phyloP scores from a whole-genome alignment of 2,113 vertebrate species.

The Cettia cetti region DNA sequence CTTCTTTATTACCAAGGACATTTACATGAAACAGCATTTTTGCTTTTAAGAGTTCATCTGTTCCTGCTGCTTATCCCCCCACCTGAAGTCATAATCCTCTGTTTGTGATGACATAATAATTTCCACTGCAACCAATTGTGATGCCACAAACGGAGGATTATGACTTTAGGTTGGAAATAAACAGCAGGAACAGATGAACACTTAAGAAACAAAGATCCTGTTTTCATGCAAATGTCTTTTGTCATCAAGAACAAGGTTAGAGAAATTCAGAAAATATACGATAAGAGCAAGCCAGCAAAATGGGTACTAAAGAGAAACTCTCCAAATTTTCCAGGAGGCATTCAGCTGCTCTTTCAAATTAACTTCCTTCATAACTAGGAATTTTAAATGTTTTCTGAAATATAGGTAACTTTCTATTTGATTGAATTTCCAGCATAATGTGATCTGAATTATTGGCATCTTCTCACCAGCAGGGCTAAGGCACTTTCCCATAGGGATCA shows the following conservation, averaged over 20 bases:
- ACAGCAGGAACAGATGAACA: slow-evolving; percentile 42
- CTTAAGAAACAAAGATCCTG: slow-evolving; percentile 65
- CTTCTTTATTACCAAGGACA: slow-evolving; percentile 19
- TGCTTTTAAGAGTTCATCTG: slow-evolving; percentile 44
- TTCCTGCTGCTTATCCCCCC: slow-evolving; percentile 40
- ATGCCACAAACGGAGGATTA: slow-evolving; percentile 18
- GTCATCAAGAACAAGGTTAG: slow-evolving; percentile 41
- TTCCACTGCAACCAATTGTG: slow-evolving; percentile 50
- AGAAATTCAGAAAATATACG: slow-evolving; percentile 44
- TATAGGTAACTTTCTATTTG: slow-evolving; percentile 29
- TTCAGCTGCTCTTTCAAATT: slow-evolving; percentile 64
- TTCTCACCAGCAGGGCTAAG: neutral
- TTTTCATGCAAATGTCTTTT: slow-evolving; percentile 53
- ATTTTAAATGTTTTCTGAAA: slow-evolving; percentile 51
- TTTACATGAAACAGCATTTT: slow-evolving; percentile 44
- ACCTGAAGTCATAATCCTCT: slow-evolving; percentile 54
- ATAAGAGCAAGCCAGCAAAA: slow-evolving; percentile 44
- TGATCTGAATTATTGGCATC: slow-evolving; percentile 25
- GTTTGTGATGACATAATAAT: slow-evolving; percentile 15
- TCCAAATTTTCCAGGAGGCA: slow-evolving; percentile 47
- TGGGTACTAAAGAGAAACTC: slow-evolving; percentile 46
- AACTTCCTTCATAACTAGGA: slow-evolving; percentile 50
- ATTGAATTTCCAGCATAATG: slow-evolving; percentile 37
- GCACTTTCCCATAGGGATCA: neutral
- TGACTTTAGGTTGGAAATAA: slow-evolving; percentile 37